A percentile compares a stretch with the other conserved stretches of the same genome.
Evolutionary conservation across 2,888 invertebrate species (phyloP).

Genomic region (Augochlorella aurata): DNA sequence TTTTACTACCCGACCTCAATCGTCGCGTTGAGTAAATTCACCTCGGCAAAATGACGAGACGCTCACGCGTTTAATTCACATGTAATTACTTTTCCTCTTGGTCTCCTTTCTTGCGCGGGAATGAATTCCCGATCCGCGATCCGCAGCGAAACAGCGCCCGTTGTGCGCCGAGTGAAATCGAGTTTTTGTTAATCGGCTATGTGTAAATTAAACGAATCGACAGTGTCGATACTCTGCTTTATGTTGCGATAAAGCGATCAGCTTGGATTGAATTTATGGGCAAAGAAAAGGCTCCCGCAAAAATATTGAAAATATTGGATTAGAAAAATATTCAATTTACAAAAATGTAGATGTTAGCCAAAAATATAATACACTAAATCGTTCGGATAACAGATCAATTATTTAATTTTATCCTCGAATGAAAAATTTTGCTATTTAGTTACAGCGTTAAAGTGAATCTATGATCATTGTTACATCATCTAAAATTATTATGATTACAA

Average conservation of each 20-base stretch:
- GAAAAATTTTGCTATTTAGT: too few species aligned
- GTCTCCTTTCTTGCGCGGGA: neutral
- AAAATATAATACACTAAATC: too few species aligned
- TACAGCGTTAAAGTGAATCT: too few species aligned
- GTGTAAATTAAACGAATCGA: neutral
- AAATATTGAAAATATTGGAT: too few species aligned
- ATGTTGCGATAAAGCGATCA: neutral
- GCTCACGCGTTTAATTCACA: conserved; percentile 20
- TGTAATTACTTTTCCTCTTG: conserved; percentile 12
- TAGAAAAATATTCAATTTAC: neutral
- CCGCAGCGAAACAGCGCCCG: neutral
- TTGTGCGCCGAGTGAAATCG: neutral
- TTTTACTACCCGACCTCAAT: conserved; percentile 25
- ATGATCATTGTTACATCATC: too few species aligned
- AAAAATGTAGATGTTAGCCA: too few species aligned
- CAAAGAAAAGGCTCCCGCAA: too few species aligned
- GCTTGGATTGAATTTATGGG: neutral
- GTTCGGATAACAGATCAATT: too few species aligned
- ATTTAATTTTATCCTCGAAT: too few species aligned
- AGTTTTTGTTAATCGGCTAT: neutral
- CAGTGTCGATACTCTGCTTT: neutral
- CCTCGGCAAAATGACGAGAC: conserved; percentile 30
- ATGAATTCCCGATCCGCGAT: neutral
- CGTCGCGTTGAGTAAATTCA: conserved; percentile 24
- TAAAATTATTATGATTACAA: too few species aligned